Evolutionary conservation across 1,140 invertebrate genomes (phyloP), one percentile per base, ranked within the genome.

Genomic region (Drosophila quadrilineata): DNA sequence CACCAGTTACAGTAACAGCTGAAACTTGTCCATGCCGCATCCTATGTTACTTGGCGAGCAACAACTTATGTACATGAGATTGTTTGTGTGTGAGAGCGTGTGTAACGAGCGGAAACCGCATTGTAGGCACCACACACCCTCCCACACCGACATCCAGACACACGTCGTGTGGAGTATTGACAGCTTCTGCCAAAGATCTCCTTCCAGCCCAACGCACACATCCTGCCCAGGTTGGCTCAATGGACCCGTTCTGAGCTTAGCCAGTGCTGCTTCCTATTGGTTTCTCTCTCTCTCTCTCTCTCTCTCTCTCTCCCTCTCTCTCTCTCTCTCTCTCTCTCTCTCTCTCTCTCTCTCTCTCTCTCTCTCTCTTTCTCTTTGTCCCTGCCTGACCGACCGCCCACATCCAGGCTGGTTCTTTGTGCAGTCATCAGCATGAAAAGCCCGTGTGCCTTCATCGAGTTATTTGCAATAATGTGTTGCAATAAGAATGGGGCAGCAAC

Each of bases 41-140:
- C 9, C 22, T 52, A 19, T 52, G 49, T 28, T 10, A 16, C 12
- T 31, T 5, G 5, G 29, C n/a, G 29, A 8, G 24, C 24, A 6
- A 19, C 35, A 17, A 4, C 12, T 2, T 14, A 19, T 14, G 17
- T 22, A 22, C n/a, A n/a, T n/a, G n/a, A n/a, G n/a, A n/a, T n/a
- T n/a, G n/a, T 14, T 5, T 46, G 26, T 36, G 33, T 12, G 29
- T 57, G 35, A 4, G 46, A 21, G 53, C 29, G 50, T 66, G 71
- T 60, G 72, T 56, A 75, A 75, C 57, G 50, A 75, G 59, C 72
- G 54, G 50, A 75, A 75, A 49, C 67, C 50, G 49, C 59, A 67
- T 12, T 14, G 60, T n/a, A n/a, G n/a, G n/a, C n/a, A n/a, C n/a
- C n/a, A n/a, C n/a, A n/a, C n/a, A n/a, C n/a, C n/a, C n/a, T n/a